These are phyloP conservation scores for Lemur catta DNA, from an alignment of 2,797 vertebrate genomes.

Conservation along the genomic window DNA sequence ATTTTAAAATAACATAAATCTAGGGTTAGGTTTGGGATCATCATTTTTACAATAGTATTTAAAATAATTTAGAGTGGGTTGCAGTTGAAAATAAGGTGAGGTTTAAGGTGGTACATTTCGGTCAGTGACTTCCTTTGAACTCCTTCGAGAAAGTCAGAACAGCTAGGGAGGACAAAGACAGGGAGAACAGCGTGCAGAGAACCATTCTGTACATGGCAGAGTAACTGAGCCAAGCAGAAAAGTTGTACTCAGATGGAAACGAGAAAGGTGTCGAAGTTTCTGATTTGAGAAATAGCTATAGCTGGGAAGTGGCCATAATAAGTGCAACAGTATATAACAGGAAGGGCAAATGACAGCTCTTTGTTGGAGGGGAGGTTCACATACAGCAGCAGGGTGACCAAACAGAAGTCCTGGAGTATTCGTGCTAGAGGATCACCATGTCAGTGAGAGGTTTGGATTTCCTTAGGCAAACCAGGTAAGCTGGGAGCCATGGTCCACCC, in stretches of 20 bases:
- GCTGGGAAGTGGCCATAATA: neutral
- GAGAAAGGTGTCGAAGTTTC: neutral
- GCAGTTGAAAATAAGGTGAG: neutral
- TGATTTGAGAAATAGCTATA: neutral
- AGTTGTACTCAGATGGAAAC: too few species aligned
- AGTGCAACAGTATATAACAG: neutral
- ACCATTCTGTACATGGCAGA: neutral
- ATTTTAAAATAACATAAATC: slow-evolving; percentile 10
- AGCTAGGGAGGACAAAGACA: too few species aligned
- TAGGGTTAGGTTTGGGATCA: neutral
- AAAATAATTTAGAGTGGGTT: neutral
- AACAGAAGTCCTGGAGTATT: neutral
- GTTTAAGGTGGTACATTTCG: neutral
- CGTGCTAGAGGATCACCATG: neutral
- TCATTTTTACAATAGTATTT: neutral
- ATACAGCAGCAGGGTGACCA: neutral
- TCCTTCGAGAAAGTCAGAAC: neutral
- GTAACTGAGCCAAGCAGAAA: neutral
- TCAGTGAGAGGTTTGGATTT: neutral
- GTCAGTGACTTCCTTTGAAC: neutral
- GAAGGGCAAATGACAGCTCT: neutral
- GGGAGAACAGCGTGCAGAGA: neutral
- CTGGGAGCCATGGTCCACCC: neutral
- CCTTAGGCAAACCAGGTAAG: neutral
- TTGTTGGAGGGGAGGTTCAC: neutral